Evolutionary conservation across 2,888 invertebrate genomes (phyloP).

Genomic region (Hemithea aestivaria): DNA sequence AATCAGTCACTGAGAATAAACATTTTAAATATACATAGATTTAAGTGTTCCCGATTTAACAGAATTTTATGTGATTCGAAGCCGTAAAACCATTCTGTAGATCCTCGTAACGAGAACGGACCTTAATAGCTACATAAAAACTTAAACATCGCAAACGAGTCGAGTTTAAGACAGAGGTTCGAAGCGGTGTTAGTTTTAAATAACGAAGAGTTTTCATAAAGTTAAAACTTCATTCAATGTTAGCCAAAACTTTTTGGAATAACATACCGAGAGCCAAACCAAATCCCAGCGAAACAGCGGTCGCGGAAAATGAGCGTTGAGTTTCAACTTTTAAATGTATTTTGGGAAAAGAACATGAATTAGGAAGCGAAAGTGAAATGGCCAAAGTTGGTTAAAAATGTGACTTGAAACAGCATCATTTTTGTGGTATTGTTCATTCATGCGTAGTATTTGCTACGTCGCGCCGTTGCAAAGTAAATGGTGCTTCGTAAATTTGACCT

Average conservation of each 20-base stretch:
- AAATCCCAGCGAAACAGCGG: constrained; percentile 28
- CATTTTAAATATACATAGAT: too few species aligned
- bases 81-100: constrained; percentile 24
- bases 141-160: constrained; percentile 25
- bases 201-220: constrained; percentile 25
- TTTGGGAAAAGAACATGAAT: constrained; percentile 22
- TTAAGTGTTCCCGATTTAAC: too few species aligned
- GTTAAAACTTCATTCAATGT: constrained; percentile 25
- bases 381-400: constrained; percentile 19
- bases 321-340: constrained; percentile 29
- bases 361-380: constrained; percentile 18
- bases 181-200: constrained; percentile 20
- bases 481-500: too few species aligned
- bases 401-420: constrained; percentile 4
- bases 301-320: constrained; percentile 26
- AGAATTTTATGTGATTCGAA: constrained; percentile 17
- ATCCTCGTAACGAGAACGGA: constrained; percentile 24
- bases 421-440: too few species aligned
- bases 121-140: constrained; percentile 27
- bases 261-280: constrained; percentile 25
- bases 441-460: constrained; percentile 2
- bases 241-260: constrained; percentile 27
- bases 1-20: too few species aligned
- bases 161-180: constrained; percentile 19
- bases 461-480: too few species aligned